These are phyloP conservation scores for Brachionus angularis DNA, from an alignment of 1,140 invertebrate genomes.

Conservation along the genomic window DNA sequence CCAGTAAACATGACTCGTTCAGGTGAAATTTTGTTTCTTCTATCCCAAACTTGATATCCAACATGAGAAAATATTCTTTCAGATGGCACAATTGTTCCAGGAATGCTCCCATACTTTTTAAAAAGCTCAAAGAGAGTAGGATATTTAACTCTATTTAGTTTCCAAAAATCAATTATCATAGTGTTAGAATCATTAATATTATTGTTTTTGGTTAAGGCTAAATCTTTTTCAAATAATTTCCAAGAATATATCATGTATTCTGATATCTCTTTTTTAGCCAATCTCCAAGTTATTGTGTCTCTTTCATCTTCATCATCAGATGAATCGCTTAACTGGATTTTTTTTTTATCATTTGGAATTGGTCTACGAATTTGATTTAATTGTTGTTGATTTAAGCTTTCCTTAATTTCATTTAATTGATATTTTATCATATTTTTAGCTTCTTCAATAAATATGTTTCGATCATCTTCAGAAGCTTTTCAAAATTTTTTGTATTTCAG, in stretches of 20 bases:
- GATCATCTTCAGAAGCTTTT: not conserved
- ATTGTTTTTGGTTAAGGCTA: no score
- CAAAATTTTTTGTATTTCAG: slow-evolving; percentile 13
- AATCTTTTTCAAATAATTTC: no score
- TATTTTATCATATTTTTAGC: not conserved
- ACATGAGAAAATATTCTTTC: slow-evolving; percentile 9
- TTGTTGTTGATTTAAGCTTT: not conserved
- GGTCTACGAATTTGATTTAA: not conserved
- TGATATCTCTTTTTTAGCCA: not conserved
- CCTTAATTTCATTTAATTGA: not conserved
- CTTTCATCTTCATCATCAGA: not conserved
- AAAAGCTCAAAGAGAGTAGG: no score
- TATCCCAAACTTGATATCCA: slow-evolving; percentile 5
- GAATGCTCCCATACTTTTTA: not conserved
- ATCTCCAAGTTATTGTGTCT: not conserved
- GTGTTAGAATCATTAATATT: no score
- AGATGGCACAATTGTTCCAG: not conserved
- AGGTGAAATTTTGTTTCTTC: not conserved
- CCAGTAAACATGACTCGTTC: no score
- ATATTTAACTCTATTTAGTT: no score
- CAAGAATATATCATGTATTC: not conserved
- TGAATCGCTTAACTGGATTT: not conserved
- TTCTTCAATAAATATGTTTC: not conserved
- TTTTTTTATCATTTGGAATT: not conserved
- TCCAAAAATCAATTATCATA: not conserved